These are phyloP conservation scores for Lepidostoma basale DNA, from an alignment of 1,140 invertebrate genomes.

Conservation along the genomic window DNA sequence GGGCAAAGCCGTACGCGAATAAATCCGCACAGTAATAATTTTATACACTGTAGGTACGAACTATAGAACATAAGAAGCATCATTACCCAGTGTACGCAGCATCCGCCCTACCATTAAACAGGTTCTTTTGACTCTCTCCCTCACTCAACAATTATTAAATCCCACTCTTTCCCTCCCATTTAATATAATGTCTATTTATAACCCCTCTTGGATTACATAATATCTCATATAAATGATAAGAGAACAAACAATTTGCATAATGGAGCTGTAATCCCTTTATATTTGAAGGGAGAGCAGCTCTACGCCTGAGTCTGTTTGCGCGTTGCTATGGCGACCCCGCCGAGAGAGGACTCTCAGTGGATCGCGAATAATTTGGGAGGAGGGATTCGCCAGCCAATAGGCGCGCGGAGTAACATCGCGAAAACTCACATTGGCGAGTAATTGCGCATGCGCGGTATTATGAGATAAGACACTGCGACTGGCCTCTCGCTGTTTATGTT, in stretches of 20 bases:
- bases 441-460: constrained; percentile 16
- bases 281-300: neutral
- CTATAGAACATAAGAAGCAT: neutral
- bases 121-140: constrained; percentile 22
- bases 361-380: constrained; percentile 18
- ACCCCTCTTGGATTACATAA: neutral
- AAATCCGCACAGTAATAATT: neutral
- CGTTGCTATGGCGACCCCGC: constrained; percentile 12
- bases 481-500: neutral
- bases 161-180: constrained; percentile 1
- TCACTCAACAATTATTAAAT: neutral
- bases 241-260: neutral
- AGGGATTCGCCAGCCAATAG: constrained; percentile 17
- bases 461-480: constrained; percentile 7
- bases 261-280: neutral
- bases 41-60: constrained; percentile 11
- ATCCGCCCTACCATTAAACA: constrained; percentile 17
- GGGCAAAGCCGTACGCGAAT: constrained; percentile 18
- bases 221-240: neutral
- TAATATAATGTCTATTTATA: neutral
- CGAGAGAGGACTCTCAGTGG: neutral
- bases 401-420: constrained; percentile 1
- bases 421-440: constrained; percentile 24
- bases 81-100: constrained; percentile 17
- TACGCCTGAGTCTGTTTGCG: neutral